phyloP scores from a whole-genome alignment of 1,140 invertebrate species.

The Eufriesea mexicana region DNA sequence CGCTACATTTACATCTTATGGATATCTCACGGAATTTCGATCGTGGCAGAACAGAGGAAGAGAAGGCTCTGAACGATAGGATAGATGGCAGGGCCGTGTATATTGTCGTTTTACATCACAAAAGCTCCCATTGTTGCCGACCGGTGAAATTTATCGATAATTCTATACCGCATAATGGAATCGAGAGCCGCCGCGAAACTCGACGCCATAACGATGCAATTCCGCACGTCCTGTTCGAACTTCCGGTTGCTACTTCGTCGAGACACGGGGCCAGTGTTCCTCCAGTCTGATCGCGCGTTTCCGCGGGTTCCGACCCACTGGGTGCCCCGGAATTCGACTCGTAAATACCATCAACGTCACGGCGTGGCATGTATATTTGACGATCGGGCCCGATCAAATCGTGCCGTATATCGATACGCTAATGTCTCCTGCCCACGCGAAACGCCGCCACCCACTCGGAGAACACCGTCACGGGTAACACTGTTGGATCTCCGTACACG shows the following conservation, averaged over 20 bases:
- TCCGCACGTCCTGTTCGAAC: conserved; percentile 25
- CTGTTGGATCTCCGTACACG: not conserved
- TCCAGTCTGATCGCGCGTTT: not conserved
- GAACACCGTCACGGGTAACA: not conserved
- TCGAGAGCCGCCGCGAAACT: not conserved
- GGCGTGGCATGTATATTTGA: conserved; percentile 49
- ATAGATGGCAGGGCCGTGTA: not conserved
- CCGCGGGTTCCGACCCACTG: conserved; percentile 1
- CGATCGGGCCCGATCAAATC: conserved; percentile 52
- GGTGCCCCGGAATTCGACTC: conserved; percentile 40
- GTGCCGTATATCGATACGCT: conserved; percentile 52
- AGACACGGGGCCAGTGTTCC: conserved; percentile 9
- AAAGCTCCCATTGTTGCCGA: not conserved
- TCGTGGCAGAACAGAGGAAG: not conserved
- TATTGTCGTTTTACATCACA: conserved; percentile 3
- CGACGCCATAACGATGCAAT: conserved; percentile 14
- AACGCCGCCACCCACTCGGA: conserved; percentile 39
- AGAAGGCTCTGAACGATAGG: not conserved
- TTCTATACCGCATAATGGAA: not conserved
- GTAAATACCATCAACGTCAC: conserved; percentile 58
- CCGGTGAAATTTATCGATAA: conserved; percentile 49
- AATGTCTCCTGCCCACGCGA: conserved; percentile 39
- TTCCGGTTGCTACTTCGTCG: conserved; percentile 41
- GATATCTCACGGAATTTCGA: not conserved
- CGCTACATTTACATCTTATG: no score